Conservation (phyloP, 1,140 invertebrate genomes). For the Hydropsyche tenuis region DNA sequence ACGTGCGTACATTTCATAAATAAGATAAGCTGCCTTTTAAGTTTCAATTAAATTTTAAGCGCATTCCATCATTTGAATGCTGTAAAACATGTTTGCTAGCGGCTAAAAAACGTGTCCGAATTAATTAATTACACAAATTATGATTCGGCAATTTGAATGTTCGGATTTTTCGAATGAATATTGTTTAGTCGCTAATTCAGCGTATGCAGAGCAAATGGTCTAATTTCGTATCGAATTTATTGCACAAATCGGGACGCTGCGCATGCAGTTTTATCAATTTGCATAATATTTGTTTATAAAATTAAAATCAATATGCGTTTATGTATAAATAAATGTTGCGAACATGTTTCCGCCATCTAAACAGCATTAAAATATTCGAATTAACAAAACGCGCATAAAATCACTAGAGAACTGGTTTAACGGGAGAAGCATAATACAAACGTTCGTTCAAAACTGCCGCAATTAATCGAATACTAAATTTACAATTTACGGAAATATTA, state of each 20-base stretch:
- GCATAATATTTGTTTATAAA: conserved; percentile 23
- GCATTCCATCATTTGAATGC: no score
- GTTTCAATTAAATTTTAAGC: no score
- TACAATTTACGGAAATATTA: conserved; percentile 21
- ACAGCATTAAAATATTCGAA: conserved; percentile 25
- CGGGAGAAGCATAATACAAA: not conserved
- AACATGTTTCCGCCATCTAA: not conserved
- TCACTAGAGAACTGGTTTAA: conserved; percentile 12
- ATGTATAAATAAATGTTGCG: conserved; percentile 4
- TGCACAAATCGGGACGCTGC: not conserved
- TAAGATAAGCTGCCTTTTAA: no score
- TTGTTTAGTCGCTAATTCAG: no score
- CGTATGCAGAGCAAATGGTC: no score
- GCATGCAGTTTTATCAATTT: conserved; percentile 14
- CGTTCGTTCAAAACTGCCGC: conserved; percentile 6
- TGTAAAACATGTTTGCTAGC: no score
- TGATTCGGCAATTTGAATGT: no score
- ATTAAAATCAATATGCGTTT: not conserved
- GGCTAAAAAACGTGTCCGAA: no score
- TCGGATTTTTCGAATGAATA: no score
- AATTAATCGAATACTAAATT: conserved; percentile 19
- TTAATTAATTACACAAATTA: no score
- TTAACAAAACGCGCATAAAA: conserved; percentile 23
- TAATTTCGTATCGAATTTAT: no score
- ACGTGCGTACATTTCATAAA: no score